phyloP scores from a whole-genome alignment of 2,113 vertebrate species.

The Pomatostomus ruficeps region DNA sequence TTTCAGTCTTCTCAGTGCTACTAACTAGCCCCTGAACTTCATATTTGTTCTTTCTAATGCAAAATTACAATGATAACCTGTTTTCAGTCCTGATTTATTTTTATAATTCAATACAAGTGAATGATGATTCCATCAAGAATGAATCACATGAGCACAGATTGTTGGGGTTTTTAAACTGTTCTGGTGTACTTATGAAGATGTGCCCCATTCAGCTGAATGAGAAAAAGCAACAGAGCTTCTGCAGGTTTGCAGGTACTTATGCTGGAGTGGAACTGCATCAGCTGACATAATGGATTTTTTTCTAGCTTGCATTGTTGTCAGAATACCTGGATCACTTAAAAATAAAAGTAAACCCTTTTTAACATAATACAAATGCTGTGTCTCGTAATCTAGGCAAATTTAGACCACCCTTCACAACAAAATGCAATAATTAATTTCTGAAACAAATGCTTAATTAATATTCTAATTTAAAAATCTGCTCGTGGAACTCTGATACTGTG shows the following conservation, averaged over 20 bases:
- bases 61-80: background rate
- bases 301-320: background rate
- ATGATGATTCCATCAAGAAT: background rate
- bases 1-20: background rate
- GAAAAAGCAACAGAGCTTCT: background rate
- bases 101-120: background rate
- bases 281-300: background rate
- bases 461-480: background rate
- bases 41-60: background rate
- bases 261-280: background rate
- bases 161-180: background rate
- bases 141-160: background rate
- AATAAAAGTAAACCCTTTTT: background rate
- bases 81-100: background rate
- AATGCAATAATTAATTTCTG: background rate
- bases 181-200: background rate
- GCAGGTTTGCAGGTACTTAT: background rate
- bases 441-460: background rate
- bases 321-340: background rate
- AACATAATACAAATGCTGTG: background rate
- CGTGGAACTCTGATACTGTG: background rate
- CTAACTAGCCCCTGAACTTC: background rate
- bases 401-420: background rate
- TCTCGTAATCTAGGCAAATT: background rate
- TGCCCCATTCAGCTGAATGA: background rate